Base-by-base conservation (phyloP, 2,797 vertebrate species). In the Halcyon chelicuti region DNA sequence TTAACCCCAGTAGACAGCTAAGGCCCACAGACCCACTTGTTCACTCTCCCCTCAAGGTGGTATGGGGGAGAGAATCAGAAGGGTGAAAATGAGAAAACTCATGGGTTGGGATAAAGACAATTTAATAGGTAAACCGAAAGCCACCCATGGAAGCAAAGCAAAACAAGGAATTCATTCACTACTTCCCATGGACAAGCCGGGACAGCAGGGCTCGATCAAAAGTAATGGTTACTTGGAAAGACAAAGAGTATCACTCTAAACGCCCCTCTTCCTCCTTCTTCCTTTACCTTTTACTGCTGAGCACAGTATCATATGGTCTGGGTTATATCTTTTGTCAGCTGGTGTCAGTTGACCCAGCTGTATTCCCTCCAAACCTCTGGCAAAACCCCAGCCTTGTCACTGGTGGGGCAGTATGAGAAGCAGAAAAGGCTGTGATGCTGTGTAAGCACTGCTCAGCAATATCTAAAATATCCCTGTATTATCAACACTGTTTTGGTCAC, bases 201-300 rank as follows among this genome's bases (percentile, higher is more conserved):
- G 37, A 61, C 25, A 90, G 10, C 22, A 28, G 19, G 22, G 17
- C 3, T 76, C 6, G 7, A 20, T 44, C 16, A 42, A 0, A 0
- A 1, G 0, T 40, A 51, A 20, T 1, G 1, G 14, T 31, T 21
- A 55, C 14, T 76, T 61, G 4, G 14, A 49, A 68, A 80, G 35
- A 51, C 10, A 35, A 87, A 46, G 0, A 2, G 2, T 4, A 4
- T 16, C 9, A 12, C 5, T 31, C n/a, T 0, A 0, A 72, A 68
- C 4, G 9, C 28, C 33, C 18, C 2, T 2, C 11, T 65, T 76
- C 44, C 14, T 84, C 25, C 76, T 51, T 51, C 5, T 78, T 83
- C 7, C 37, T 7, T 5, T 31, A 68, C 7, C 7, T 66, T 77
- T 82, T 51, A 39, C 18, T 77, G 29, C 23, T 85, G 35, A 67